These are phyloP conservation scores for Atta texana DNA, from an alignment of 1,140 invertebrate genomes.

Conservation along the genomic window DNA sequence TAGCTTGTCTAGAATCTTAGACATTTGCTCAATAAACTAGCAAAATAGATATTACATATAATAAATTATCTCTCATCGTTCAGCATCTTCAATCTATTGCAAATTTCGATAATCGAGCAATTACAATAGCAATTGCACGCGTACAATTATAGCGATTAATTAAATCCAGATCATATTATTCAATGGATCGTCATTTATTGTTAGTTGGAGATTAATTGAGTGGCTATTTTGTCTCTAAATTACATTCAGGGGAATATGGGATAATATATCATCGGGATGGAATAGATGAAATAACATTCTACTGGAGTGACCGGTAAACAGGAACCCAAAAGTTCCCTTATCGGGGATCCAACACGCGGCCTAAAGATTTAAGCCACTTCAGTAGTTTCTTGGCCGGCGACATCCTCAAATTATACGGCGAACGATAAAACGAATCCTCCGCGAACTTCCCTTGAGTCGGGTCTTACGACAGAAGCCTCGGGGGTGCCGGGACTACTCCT, in stretches of 20 bases:
- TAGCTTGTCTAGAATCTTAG: neutral
- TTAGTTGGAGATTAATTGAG: constrained; percentile 2
- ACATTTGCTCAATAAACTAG: neutral
- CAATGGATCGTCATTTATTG: neutral
- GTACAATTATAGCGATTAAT: constrained; percentile 10
- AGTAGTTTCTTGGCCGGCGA: constrained; percentile 58
- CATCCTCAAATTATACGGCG: constrained; percentile 60
- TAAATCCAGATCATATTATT: constrained; percentile 4
- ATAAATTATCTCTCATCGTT: neutral
- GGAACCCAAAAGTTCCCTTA: constrained; percentile 13
- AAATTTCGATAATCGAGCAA: constrained; percentile 13
- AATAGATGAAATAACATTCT: neutral
- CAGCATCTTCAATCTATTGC: neutral
- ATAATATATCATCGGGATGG: too few species aligned
- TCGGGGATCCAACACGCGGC: constrained; percentile 37
- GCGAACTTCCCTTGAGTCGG: constrained; percentile 49
- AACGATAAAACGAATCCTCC: constrained; percentile 62
- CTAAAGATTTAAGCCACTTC: constrained; percentile 62
- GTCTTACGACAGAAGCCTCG: constrained; percentile 52
- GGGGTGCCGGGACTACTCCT: constrained; percentile 26
- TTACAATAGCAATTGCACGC: neutral
- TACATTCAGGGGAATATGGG: neutral
- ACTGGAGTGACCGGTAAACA: constrained; percentile 35
- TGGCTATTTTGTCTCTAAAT: neutral
- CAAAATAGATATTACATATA: neutral